Evolutionary conservation across 2,888 invertebrate species (phyloP).

Genomic region (Drosophila diplacantha): DNA sequence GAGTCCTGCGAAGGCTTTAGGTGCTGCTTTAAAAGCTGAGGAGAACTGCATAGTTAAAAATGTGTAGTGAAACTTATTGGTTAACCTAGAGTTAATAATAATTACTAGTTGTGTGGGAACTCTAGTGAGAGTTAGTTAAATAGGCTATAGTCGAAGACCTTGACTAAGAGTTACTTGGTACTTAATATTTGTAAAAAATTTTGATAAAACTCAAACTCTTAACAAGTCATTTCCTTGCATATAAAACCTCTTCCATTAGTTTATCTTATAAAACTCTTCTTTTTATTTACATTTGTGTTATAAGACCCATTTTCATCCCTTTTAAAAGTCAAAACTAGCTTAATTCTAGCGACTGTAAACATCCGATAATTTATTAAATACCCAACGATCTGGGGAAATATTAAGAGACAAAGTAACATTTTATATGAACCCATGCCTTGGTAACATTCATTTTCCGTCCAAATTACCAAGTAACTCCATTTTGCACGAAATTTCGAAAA

Average conservation of each 20-base stretch:
- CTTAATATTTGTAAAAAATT: too few species aligned
- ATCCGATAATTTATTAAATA: conserved; percentile 15
- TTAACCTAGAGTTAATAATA: neutral
- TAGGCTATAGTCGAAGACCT: too few species aligned
- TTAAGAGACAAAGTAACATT: conserved; percentile 34
- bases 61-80: neutral
- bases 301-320: neutral
- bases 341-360: neutral
- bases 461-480: conserved; percentile 44
- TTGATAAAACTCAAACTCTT: too few species aligned
- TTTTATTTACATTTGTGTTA: too few species aligned
- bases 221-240: neutral
- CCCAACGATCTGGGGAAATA: conserved; percentile 8
- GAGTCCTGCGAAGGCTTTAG: too few species aligned
- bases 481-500: conserved; percentile 42
- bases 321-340: neutral
- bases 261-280: too few species aligned
- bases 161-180: neutral
- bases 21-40: neutral
- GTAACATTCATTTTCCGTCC: conserved; percentile 45
- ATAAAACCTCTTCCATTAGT: neutral
- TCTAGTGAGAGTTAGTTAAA: too few species aligned
- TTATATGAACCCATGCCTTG: conserved; percentile 27
- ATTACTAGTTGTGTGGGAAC: neutral
- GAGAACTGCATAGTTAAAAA: neutral